These are phyloP conservation scores for Chymomyza procnemis DNA, from an alignment of 2,888 invertebrate species.

Conservation along the genomic window DNA sequence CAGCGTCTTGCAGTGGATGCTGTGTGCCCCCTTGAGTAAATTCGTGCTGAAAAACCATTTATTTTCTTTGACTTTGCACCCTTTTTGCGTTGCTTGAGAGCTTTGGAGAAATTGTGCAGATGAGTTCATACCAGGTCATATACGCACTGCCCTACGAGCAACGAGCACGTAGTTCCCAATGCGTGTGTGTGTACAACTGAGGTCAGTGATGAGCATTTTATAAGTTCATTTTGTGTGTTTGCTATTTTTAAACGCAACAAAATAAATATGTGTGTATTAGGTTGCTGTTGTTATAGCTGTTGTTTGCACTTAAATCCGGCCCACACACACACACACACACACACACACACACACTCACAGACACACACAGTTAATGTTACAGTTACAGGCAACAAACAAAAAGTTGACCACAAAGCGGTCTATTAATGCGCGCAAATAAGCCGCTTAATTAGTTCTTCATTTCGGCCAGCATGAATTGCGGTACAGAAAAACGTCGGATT, in stretches of 20 bases:
- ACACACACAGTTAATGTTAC: conserved; percentile 11
- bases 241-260: conserved; percentile 53
- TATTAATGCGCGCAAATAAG: conserved; percentile 70
- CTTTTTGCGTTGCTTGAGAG: conserved; percentile 26
- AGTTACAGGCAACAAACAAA: conserved; percentile 5
- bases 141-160: background rate
- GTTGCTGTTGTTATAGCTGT: conserved; percentile 10
- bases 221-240: conserved; percentile 64
- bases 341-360: background rate
- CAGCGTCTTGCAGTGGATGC: conserved; percentile 17
- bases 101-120: background rate
- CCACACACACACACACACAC: conserved; percentile 12
- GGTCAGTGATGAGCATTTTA: conserved; percentile 46
- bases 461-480: conserved; percentile 36
- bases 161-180: conserved; percentile 52
- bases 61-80: conserved; percentile 64
- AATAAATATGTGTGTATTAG: conserved; percentile 9
- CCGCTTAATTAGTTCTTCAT: conserved; percentile 73
- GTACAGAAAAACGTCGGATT: conserved; percentile 51
- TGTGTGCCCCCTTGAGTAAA: conserved; percentile 47
- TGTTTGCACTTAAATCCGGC: conserved; percentile 35
- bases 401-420: conserved; percentile 62
- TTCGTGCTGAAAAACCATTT: conserved; percentile 66
- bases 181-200: background rate
- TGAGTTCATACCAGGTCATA: conserved; percentile 16